phyloP scores from a whole-genome alignment of 2,113 vertebrate species.

The Panthera uncia region DNA sequence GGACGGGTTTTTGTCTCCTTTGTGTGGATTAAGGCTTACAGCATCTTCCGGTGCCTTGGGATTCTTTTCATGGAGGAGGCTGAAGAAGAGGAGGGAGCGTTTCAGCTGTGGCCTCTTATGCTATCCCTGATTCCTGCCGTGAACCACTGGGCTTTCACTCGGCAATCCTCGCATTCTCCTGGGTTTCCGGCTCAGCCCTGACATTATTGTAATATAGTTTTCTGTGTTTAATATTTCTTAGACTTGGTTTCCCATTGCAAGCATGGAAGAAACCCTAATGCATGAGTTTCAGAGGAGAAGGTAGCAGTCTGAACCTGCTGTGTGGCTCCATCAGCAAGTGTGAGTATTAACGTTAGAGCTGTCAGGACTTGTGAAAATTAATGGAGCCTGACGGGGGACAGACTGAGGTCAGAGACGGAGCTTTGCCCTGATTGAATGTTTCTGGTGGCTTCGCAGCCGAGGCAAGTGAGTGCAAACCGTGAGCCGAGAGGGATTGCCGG shows the following conservation, averaged over 20 bases:
- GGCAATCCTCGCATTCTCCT: conserved; percentile 77
- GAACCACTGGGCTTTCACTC: background rate
- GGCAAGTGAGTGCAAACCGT: conserved; percentile 79
- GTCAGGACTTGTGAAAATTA: conserved; percentile 88
- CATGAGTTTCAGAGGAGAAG: conserved; percentile 89
- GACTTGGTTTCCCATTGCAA: conserved; percentile 90
- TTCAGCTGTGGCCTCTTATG: background rate
- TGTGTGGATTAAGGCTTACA: background rate
- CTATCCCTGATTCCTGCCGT: background rate
- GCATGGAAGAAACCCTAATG: conserved; percentile 89
- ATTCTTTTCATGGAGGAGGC: background rate
- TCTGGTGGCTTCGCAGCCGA: conserved; percentile 82
- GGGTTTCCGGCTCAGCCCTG: conserved; percentile 81
- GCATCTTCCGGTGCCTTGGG: background rate
- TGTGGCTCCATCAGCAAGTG: conserved; percentile 89
- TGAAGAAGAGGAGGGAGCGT: background rate
- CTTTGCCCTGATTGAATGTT: conserved; percentile 83
- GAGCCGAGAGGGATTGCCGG: conserved; percentile 66
- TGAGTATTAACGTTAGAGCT: conserved; percentile 88
- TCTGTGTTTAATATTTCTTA: conserved; percentile 91
- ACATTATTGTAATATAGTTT: conserved; percentile 87
- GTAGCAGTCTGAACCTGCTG: conserved; percentile 87
- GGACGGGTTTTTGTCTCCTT: background rate
- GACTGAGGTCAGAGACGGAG: conserved; percentile 87
- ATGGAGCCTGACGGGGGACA: conserved; percentile 87